Conservation (phyloP, 1,140 invertebrate genomes). For the Cataglyphis hispanica region DNA sequence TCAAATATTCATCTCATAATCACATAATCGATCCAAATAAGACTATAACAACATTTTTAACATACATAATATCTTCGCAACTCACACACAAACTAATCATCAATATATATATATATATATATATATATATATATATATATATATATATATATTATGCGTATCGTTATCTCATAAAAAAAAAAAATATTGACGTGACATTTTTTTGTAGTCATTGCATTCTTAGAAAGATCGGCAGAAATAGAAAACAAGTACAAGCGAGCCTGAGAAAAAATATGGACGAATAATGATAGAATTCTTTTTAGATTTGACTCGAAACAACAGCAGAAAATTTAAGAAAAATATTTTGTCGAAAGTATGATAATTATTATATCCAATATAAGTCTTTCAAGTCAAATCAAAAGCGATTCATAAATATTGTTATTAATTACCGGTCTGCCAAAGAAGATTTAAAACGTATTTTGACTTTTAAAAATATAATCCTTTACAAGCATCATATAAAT, state of each 20-base stretch:
- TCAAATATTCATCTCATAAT: conserved; percentile 19
- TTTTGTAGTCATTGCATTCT: conserved; percentile 21
- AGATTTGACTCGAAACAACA: neutral
- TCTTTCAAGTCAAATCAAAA: neutral
- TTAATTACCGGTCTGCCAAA: conserved; percentile 42
- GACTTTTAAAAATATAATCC: neutral
- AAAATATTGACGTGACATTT: conserved; percentile 56
- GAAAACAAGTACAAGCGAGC: conserved; percentile 37
- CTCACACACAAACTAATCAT: conserved; percentile 17
- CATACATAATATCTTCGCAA: conserved; percentile 28
- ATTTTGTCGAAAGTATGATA: conserved; percentile 1
- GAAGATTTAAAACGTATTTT: neutral
- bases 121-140: too few species aligned
- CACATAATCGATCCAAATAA: conserved; percentile 36
- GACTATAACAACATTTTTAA: conserved; percentile 56
- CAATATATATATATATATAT: conserved; percentile 56
- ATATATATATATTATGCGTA: conserved; percentile 64
- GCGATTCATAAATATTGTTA: conserved; percentile 14
- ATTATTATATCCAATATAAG: neutral
- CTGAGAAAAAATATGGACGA: conserved; percentile 36
- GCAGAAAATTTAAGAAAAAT: neutral
- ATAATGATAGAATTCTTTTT: neutral
- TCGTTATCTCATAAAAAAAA: conserved; percentile 50
- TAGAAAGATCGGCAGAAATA: conserved; percentile 49
- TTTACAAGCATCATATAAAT: conserved; percentile 1